Evolutionary conservation across 2,888 invertebrate genomes (phyloP).

Genomic region (Dicranocentrus wangi): DNA sequence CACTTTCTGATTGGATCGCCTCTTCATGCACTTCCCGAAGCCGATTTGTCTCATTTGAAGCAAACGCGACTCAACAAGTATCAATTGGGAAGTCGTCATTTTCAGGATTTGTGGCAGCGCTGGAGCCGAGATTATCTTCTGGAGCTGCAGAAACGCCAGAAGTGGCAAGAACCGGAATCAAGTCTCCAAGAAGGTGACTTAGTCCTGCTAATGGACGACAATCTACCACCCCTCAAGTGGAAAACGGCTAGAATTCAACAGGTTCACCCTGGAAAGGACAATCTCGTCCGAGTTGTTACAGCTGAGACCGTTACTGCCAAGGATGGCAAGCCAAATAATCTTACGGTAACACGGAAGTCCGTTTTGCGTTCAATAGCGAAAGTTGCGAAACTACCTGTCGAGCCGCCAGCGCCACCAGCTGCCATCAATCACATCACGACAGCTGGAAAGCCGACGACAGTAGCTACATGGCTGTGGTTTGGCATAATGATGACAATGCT

Average conservation of each 20-base stretch:
- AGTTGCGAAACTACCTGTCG: too few species aligned
- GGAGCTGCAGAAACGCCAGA: slow-evolving; percentile 16
- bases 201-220: slow-evolving; percentile 50
- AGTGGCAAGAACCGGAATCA: slow-evolving; percentile 22
- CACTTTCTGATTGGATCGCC: slow-evolving; percentile 73
- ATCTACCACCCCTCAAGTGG: slow-evolving; percentile 34
- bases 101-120: slow-evolving; percentile 52
- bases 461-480: too few species aligned
- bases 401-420: too few species aligned
- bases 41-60: slow-evolving; percentile 17
- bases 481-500: too few species aligned
- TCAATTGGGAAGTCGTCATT: slow-evolving; percentile 37
- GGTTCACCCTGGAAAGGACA: slow-evolving; percentile 47
- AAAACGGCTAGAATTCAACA: slow-evolving; percentile 28
- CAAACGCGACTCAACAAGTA: slow-evolving; percentile 36
- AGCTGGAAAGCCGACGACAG: too few species aligned
- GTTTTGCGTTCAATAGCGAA: too few species aligned
- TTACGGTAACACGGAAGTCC: too few species aligned
- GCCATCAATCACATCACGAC: too few species aligned
- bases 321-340: too few species aligned
- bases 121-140: slow-evolving; percentile 53
- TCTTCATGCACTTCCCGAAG: slow-evolving; percentile 50
- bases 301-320: too few species aligned
- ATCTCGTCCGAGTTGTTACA: slow-evolving; percentile 49
- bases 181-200: slow-evolving; percentile 51